These are phyloP conservation scores for Drosophila subobscura DNA, from an alignment of 1,140 invertebrate species.

Conservation along the genomic window DNA sequence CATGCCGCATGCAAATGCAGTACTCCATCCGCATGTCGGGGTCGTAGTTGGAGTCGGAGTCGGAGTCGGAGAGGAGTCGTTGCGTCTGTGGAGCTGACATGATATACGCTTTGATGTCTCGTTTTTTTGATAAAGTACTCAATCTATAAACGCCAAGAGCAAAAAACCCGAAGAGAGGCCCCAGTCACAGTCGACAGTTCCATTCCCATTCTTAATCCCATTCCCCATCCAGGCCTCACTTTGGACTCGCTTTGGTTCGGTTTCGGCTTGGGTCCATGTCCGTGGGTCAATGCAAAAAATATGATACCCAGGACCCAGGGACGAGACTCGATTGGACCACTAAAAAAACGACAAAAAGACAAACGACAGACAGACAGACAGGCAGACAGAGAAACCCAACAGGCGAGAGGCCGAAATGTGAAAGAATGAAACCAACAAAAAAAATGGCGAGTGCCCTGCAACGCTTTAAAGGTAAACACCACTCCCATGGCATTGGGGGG, in stretches of 20 bases:
- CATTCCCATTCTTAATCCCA: slow-evolving; percentile 1
- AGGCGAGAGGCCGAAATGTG: slow-evolving; percentile 19
- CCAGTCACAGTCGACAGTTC: slow-evolving; percentile 12
- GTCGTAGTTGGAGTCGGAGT: too few species aligned
- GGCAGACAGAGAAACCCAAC: slow-evolving; percentile 23
- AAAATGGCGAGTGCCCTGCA: slow-evolving; percentile 66
- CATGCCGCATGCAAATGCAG: slow-evolving; percentile 46
- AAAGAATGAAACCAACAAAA: slow-evolving; percentile 26
- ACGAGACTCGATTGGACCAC: slow-evolving; percentile 7
- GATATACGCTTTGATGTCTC: slow-evolving; percentile 80
- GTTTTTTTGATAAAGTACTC: slow-evolving; percentile 81
- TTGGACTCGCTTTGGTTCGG: not conserved
- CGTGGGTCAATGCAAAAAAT: slow-evolving; percentile 73
- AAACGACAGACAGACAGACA: slow-evolving; percentile 1
- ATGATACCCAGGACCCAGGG: slow-evolving; percentile 50
- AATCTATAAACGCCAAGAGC: slow-evolving; percentile 80
- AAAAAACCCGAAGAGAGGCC: slow-evolving; percentile 54
- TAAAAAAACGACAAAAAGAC: slow-evolving; percentile 3
- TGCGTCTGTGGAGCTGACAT: slow-evolving; percentile 76
- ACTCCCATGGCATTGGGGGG: slow-evolving; percentile 34
- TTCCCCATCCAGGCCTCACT: not conserved
- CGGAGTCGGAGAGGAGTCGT: not conserved
- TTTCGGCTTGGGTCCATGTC: not conserved
- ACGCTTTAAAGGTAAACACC: slow-evolving; percentile 74
- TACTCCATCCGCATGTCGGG: not conserved